Evolutionary conservation across 2,797 vertebrate species (phyloP).

Genomic region (Gouania willdenowi): DNA sequence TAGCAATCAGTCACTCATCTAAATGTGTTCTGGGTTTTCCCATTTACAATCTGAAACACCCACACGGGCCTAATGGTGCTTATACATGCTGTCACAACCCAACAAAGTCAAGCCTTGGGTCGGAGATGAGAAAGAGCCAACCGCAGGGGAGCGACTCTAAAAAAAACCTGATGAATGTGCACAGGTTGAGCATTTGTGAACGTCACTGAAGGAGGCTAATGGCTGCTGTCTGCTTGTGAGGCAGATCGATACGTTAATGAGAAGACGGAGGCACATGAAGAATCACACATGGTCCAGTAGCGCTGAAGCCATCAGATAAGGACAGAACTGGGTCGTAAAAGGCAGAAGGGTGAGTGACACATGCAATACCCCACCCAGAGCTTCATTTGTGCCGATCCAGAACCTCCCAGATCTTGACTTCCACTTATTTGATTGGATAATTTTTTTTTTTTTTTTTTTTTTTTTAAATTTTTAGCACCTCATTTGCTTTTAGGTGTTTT

Average conservation of each 20-base stretch:
- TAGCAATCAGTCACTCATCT: constrained; percentile 30
- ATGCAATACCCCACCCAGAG: no score
- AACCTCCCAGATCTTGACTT: constrained; percentile 23
- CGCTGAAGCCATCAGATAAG: constrained; percentile 55
- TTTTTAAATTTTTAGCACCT: no score
- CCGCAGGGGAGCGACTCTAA: background rate
- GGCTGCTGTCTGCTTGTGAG: constrained; percentile 40
- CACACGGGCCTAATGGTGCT: constrained; percentile 1
- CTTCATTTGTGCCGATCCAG: no score
- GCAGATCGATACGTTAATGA: constrained; percentile 58
- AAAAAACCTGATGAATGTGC: constrained; percentile 52
- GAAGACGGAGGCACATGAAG: constrained; percentile 34
- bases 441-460: background rate
- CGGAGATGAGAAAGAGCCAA: constrained; percentile 21
- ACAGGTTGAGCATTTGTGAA: constrained; percentile 20
- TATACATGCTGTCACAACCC: constrained; percentile 1
- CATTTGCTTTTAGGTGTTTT: no score
- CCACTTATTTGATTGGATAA: constrained; percentile 24
- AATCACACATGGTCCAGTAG: constrained; percentile 41
- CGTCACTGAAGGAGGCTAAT: constrained; percentile 40
- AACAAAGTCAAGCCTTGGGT: constrained; percentile 25
- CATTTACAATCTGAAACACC: constrained; percentile 5
- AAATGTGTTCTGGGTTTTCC: constrained; percentile 8
- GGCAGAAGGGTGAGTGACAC: constrained; percentile 33
- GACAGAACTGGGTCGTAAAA: constrained; percentile 24